Percentiles rank a stretch among this genome's conserved stretches.
Evolutionary conservation across 2,888 invertebrate genomes (phyloP).

Genomic region (Polia nebulosa): DNA sequence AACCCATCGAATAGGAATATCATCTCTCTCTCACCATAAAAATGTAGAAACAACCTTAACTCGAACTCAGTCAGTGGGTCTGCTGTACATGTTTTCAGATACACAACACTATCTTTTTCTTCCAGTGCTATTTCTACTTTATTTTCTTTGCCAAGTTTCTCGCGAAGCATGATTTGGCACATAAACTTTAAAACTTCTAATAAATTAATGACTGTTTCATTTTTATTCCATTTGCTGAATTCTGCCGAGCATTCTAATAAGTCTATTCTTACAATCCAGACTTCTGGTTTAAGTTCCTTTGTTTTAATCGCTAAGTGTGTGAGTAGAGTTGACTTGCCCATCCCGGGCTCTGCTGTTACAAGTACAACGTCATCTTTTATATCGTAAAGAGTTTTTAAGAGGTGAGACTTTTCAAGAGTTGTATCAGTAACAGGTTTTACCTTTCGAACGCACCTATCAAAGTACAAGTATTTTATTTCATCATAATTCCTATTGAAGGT

Average conservation of each 20-base stretch:
- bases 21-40: conserved; percentile 30
- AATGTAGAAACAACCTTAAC: conserved; percentile 50
- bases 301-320: conserved; percentile 43
- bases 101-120: conserved; percentile 10
- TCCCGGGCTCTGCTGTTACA: conserved; percentile 56
- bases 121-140: background rate
- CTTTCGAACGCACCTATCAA: conserved; percentile 37
- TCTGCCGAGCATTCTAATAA: conserved; percentile 37
- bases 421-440: background rate
- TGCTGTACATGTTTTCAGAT: conserved; percentile 17
- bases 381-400: conserved; percentile 2
- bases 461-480: conserved; percentile 43
- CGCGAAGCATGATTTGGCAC: conserved; percentile 18
- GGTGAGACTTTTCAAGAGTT: background rate
- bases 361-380: conserved; percentile 31
- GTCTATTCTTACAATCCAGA: conserved; percentile 58
- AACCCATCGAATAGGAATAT: conserved; percentile 63
- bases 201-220: background rate
- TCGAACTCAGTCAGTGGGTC: conserved; percentile 24
- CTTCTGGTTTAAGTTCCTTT: conserved; percentile 28
- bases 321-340: conserved; percentile 64
- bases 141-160: conserved; percentile 2
- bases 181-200: conserved; percentile 32
- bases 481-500: conserved; percentile 34
- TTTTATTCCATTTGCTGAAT: conserved; percentile 38